Percentiles rank a stretch among this genome's conserved stretches.
phyloP scores from a whole-genome alignment of 2,113 vertebrate species.

The Xyliphius kryptos region DNA sequence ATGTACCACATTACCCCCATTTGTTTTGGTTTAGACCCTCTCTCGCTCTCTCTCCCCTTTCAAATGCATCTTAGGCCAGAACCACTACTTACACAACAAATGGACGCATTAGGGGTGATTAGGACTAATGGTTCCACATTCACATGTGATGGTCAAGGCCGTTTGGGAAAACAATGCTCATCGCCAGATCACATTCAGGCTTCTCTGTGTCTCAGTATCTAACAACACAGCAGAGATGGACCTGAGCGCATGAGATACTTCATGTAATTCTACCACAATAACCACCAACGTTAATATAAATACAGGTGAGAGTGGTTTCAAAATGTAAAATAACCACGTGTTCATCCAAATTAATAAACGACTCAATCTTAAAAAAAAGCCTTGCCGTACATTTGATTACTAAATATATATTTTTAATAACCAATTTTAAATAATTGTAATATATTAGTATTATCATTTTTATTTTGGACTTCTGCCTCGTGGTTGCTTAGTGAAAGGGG shows the following conservation, averaged over 20 bases:
- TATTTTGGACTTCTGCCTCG: no score
- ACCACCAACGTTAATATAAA: no score
- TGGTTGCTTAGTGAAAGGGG: no score
- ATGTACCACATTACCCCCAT: conserved; percentile 53
- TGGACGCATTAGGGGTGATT: conserved; percentile 66
- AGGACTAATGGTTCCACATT: conserved; percentile 66
- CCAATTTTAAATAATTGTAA: no score
- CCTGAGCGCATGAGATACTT: background rate
- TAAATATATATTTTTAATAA: no score
- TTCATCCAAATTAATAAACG: no score
- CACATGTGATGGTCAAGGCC: conserved; percentile 61
- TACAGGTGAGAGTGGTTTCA: no score
- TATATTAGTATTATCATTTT: no score
- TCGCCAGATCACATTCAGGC: conserved; percentile 57
- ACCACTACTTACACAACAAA: conserved; percentile 69
- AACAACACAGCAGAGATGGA: conserved; percentile 43
- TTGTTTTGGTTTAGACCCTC: conserved; percentile 53
- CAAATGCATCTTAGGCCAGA: conserved; percentile 63
- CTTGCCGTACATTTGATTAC: no score
- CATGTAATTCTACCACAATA: background rate
- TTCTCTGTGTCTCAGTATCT: conserved; percentile 47
- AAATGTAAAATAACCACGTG: no score
- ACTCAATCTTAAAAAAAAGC: no score
- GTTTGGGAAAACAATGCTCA: conserved; percentile 51
- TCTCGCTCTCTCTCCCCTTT: conserved; percentile 49